phyloP scores from a whole-genome alignment of 2,888 invertebrate species.

The Pseudolycoriella hygida region DNA sequence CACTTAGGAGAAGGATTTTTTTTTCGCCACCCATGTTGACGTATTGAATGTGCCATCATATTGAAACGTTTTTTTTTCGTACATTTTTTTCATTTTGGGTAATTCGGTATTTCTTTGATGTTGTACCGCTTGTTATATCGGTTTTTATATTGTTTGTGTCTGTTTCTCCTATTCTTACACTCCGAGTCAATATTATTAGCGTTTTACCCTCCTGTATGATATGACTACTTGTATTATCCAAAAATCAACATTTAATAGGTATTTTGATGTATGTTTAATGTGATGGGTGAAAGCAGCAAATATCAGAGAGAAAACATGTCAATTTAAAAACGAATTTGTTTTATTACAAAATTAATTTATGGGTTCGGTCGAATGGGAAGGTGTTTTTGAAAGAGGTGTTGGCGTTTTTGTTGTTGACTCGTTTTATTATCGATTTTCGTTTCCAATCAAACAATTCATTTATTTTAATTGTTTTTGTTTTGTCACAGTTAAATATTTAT shows the following conservation, averaged over 20 bases:
- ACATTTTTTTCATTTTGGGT: too few species aligned
- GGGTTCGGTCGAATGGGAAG: too few species aligned
- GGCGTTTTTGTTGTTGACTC: too few species aligned
- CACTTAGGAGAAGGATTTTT: constrained; percentile 3
- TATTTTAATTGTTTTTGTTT: too few species aligned
- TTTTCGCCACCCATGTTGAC: constrained; percentile 9
- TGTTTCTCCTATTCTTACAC: neutral
- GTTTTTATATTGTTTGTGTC: neutral
- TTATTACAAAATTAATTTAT: too few species aligned
- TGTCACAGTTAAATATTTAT: too few species aligned
- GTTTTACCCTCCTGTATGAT: neutral
- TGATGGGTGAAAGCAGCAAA: neutral
- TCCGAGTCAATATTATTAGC: neutral
- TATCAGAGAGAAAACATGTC: neutral
- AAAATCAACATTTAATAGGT: constrained; percentile 1
- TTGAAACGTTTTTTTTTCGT: neutral
- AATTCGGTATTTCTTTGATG: constrained; percentile 3
- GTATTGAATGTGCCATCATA: constrained; percentile 5
- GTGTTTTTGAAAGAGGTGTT: too few species aligned
- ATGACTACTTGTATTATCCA: constrained; percentile 3
- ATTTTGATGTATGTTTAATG: neutral
- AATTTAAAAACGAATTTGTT: neutral
- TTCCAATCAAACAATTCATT: too few species aligned
- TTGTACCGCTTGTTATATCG: constrained; percentile 4
- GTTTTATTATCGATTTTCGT: too few species aligned